phyloP scores from a whole-genome alignment of 1,140 invertebrate genomes.

The Drosophila parvula region DNA sequence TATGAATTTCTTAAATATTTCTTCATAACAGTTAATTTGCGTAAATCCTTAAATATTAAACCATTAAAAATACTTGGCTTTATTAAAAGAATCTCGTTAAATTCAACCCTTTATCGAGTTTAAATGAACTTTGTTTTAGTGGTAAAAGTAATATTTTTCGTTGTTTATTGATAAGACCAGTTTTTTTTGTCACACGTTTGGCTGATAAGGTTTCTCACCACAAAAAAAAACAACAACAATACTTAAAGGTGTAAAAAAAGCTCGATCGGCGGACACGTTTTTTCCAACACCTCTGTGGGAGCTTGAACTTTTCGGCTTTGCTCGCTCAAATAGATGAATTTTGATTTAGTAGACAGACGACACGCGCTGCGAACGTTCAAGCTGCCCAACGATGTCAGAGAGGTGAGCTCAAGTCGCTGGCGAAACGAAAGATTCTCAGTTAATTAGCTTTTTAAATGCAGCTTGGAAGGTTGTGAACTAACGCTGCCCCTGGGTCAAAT shows the following conservation, averaged over 20 bases:
- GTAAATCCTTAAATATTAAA: too few relatives aligned
- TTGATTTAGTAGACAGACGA: constrained; percentile 40
- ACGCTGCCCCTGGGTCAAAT: too few relatives aligned
- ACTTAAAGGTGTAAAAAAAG: constrained; percentile 6
- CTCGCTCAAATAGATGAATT: background rate
- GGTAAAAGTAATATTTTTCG: background rate
- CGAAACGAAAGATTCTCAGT: background rate
- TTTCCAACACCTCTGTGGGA: constrained; percentile 37
- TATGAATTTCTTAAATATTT: too few relatives aligned
- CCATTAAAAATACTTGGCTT: background rate
- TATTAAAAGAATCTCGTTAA: background rate
- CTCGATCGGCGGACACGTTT: constrained; percentile 23
- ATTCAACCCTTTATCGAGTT: too few relatives aligned
- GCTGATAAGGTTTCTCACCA: constrained; percentile 9
- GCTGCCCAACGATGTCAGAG: constrained; percentile 40
- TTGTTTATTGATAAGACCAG: background rate
- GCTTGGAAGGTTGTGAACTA: constrained; percentile 36
- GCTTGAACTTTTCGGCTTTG: constrained; percentile 23
- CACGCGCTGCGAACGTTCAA: constrained; percentile 11
- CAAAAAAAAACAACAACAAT: constrained; percentile 27
- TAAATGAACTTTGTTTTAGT: constrained; percentile 1
- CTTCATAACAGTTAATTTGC: too few relatives aligned
- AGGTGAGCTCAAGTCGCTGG: constrained; percentile 14
- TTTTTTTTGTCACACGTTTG: background rate
- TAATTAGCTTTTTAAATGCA: constrained; percentile 20